Evolutionary conservation across 2,113 vertebrate species (phyloP).

Genomic region (Anarhynchus alexandrinus): DNA sequence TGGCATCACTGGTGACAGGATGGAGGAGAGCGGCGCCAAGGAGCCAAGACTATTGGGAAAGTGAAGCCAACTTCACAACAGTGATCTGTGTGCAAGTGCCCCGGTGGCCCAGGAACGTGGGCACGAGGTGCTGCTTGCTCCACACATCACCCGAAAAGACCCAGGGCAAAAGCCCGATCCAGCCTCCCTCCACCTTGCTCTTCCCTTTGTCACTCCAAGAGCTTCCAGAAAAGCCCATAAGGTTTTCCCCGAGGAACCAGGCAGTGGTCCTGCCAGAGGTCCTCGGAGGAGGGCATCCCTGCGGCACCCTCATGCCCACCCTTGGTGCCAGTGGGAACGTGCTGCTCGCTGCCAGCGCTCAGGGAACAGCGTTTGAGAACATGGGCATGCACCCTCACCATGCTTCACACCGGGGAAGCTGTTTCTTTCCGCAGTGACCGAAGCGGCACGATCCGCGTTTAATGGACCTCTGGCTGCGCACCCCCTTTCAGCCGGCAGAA

Average conservation of each 20-base stretch:
- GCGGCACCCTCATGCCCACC: accelerated
- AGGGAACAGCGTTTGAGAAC: not conserved
- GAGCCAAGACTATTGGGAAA: not conserved
- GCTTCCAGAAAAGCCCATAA: not conserved
- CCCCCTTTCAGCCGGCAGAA: not conserved
- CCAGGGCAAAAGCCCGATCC: too few relatives aligned
- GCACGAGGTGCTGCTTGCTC: accelerated
- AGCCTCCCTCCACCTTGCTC: not conserved
- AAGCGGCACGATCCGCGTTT: accelerated
- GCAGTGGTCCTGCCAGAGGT: accelerated
- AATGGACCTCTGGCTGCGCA: not conserved
- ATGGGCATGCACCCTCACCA: accelerated
- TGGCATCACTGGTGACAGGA: not conserved
- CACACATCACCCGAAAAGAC: not conserved
- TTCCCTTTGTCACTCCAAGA: not conserved
- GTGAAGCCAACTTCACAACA: too few relatives aligned
- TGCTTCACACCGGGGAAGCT: accelerated
- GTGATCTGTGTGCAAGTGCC: accelerated
- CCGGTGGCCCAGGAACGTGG: not conserved
- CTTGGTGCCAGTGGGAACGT: accelerated
- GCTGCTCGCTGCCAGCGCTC: not conserved
- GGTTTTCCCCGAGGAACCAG: not conserved
- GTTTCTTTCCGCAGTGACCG: not conserved
- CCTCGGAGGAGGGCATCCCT: not conserved
- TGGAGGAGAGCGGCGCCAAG: not conserved